Evolutionary conservation across 2,888 invertebrate species (phyloP), one percentile per base, ranked within the genome.

Genomic region (Cerceris rybyensis): DNA sequence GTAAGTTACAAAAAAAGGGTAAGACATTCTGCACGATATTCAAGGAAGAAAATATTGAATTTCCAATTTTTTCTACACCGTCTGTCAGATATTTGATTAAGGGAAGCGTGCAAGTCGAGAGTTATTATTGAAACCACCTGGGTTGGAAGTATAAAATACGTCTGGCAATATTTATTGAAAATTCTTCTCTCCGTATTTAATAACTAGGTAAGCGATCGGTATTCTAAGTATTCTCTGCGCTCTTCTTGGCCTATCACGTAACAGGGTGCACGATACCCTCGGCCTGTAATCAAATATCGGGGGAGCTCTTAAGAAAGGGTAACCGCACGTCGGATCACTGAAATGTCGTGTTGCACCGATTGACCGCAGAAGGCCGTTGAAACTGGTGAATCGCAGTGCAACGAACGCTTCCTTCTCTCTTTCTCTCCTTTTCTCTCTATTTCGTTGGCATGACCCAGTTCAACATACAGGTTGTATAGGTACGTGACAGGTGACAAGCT

Each of bases 241-340:
- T 70, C 64, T 75, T 81, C 59, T 43, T 69, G 63, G 61, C 75
- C 79, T 79, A 82, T 82, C 82, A 71, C 82, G 79, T 82, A 82
- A 79, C 82, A 58, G 50, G 58, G 73, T 71, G 82, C 72, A 70
- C 73, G 70, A 73, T 81, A 79, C 68, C 75, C 75, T 46, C 58
- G 46, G 60, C 57, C 66, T 84, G 81, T 83, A 86, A 86, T 81
- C 74, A 81, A 81, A 86, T 81, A 84, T 69, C 75, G 77, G 75
- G 69, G 75, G 78, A 60, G 77, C 80, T 78, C 80, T 84, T 78
- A 75, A 77, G 75, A 75, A 82, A 77, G 75, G 69, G 75, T 83
- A 77, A 86, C 85, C 82, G 72, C 83, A 86, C 72, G 81, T 78
- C 83, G 75, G 75, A 82, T 78, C 78, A 76, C 54, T 83, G 79